These are phyloP conservation scores for Protonemura montana DNA, from an alignment of 2,888 invertebrate species.

Conservation along the genomic window DNA sequence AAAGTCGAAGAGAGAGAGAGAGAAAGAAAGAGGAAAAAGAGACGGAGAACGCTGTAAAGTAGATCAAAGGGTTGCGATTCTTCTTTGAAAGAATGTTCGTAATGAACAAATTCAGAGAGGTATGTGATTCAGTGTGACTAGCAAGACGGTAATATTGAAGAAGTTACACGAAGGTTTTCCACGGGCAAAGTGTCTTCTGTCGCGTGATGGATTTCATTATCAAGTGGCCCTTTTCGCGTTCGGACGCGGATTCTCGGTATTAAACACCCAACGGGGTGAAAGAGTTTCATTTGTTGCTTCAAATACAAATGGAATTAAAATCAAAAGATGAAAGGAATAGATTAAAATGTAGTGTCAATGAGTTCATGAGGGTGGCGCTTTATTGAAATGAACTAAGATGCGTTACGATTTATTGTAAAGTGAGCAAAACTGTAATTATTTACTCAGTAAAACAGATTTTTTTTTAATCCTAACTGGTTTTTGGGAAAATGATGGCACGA, in stretches of 20 bases:
- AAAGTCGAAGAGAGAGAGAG: not conserved
- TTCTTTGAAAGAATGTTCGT: not conserved
- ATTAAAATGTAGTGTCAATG: not conserved
- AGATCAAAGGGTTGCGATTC: slow-evolving; percentile 7
- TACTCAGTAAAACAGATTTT: too few relatives aligned
- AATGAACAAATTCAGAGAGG: not conserved
- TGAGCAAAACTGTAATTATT: too few relatives aligned
- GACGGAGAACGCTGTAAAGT: not conserved
- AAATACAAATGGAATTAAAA: not conserved
- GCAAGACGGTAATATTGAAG: not conserved
- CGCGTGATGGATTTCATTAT: not conserved
- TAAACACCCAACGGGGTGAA: not conserved
- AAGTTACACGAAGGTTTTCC: not conserved
- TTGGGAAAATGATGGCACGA: too few relatives aligned
- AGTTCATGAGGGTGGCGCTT: not conserved
- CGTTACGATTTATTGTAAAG: not conserved
- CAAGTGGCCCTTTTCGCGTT: not conserved
- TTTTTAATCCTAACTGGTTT: too few relatives aligned
- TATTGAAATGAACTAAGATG: not conserved
- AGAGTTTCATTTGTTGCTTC: not conserved
- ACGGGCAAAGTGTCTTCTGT: not conserved
- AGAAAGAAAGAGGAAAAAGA: not conserved
- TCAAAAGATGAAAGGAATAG: not conserved
- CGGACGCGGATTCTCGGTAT: not conserved
- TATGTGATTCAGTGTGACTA: not conserved